Base-by-base conservation (phyloP, 2,888 invertebrate species). In the Timandra comae region DNA sequence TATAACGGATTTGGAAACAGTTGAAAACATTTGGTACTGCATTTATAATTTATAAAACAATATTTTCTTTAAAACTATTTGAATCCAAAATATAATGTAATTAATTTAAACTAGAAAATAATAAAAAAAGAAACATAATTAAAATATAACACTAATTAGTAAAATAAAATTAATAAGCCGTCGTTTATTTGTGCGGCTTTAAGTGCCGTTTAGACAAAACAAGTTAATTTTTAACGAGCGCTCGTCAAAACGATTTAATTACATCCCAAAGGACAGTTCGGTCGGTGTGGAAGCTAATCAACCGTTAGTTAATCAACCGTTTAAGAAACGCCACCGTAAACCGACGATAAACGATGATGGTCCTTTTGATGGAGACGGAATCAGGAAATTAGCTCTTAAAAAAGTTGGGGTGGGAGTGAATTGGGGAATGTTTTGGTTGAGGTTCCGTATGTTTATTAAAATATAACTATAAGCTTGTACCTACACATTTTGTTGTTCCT, bases 211-310 rank as follows among this genome's bases (percentile, higher is more conserved):
- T 42, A 63, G 56, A 69, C 69, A 66, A 71, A 67, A 62, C 63
- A 63, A 66, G 61, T 72, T 67, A 68, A 74, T 75, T 74, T 66
- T 67, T 70, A 52, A 72, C 68, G 73, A 71, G 64, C 48, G 46
- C 60, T 63, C 71, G 63, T 74, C 67, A 74, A 75, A 76, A 67
- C 66, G 63, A 5, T 66, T 74, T 75, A 71, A 78, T 68, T 75
- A 63, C 68, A 56, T 68, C 69, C 65, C 68, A 47, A 56, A 67
- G 65, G 61, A 63, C 59, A 59, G 56, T 61, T 63, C 39, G 41
- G 43, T 32, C n/a, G n/a, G n/a, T n/a, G n/a, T n/a, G n/a, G 31
- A 46, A 46, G 57, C 43, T 74, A 71, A 75, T 74, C 74, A 74
- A 63, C 61, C 63, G 65, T 66, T 67, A 24, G 24, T 68, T 74